These are phyloP conservation scores for Edolisoma coerulescens DNA, from an alignment of 2,113 vertebrate species.

Conservation along the genomic window DNA sequence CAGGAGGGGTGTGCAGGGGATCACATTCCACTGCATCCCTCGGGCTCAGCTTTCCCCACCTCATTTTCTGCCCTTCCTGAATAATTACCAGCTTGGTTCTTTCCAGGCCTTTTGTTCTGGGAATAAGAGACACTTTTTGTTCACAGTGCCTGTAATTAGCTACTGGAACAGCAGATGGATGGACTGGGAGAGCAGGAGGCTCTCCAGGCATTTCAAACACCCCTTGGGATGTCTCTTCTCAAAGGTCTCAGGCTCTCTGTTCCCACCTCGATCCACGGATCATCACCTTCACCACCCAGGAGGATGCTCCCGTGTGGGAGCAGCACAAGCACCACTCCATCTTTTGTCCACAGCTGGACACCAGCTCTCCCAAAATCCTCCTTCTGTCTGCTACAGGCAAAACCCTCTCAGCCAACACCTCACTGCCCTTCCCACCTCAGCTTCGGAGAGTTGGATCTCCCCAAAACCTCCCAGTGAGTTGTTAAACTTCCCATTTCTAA, in stretches of 20 bases:
- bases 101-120: constrained; percentile 15
- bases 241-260: neutral
- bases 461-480: neutral
- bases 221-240: neutral
- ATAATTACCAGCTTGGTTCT: neutral
- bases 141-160: neutral
- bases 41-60: neutral
- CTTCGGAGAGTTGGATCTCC: neutral
- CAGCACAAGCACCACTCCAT: neutral
- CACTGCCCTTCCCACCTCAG: neutral
- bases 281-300: neutral
- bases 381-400: neutral
- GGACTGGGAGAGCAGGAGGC: neutral
- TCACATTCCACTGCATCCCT: neutral
- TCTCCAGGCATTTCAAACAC: neutral
- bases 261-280: neutral
- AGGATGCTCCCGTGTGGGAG: neutral
- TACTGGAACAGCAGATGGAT: neutral
- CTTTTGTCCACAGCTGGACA: neutral
- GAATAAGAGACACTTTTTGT: neutral
- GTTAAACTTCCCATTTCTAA: neutral
- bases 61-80: neutral
- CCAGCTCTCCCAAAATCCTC: neutral
- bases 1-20: neutral
- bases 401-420: neutral